Evolutionary conservation across 2,888 invertebrate genomes (phyloP).

Genomic region (Dascillus cervinus): DNA sequence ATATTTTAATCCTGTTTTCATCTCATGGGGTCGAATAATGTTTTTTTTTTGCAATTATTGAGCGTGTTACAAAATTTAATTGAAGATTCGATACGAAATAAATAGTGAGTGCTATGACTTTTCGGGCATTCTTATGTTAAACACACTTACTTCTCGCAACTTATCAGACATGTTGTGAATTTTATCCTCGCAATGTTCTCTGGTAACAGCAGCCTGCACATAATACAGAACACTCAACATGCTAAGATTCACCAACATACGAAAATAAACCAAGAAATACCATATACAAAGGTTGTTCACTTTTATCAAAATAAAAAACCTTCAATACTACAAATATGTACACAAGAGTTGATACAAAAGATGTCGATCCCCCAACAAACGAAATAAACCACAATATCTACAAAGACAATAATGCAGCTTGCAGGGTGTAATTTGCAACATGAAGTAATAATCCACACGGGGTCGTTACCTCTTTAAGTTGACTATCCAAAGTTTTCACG

Average conservation of each 20-base stretch:
- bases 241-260: background rate
- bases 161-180: slow-evolving; percentile 65
- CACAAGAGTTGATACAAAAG: background rate
- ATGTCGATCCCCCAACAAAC: background rate
- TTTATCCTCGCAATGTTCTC: slow-evolving; percentile 67
- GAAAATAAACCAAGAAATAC: background rate
- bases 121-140: no score
- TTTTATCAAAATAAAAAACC: no score
- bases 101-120: no score
- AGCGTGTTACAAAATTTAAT: no score
- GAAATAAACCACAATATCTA: slow-evolving; percentile 9
- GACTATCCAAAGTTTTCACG: slow-evolving; percentile 81
- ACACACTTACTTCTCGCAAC: slow-evolving; percentile 65
- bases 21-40: no score
- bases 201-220: slow-evolving; percentile 62
- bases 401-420: slow-evolving; percentile 10
- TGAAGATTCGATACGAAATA: no score
- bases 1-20: no score
- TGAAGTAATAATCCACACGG: slow-evolving; percentile 5
- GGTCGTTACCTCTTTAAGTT: slow-evolving; percentile 83
- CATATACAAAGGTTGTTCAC: background rate
- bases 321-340: no score
- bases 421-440: background rate
- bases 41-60: no score
- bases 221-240: no score